phyloP scores from a whole-genome alignment of 1,140 invertebrate genomes.

The Papilio helenus region DNA sequence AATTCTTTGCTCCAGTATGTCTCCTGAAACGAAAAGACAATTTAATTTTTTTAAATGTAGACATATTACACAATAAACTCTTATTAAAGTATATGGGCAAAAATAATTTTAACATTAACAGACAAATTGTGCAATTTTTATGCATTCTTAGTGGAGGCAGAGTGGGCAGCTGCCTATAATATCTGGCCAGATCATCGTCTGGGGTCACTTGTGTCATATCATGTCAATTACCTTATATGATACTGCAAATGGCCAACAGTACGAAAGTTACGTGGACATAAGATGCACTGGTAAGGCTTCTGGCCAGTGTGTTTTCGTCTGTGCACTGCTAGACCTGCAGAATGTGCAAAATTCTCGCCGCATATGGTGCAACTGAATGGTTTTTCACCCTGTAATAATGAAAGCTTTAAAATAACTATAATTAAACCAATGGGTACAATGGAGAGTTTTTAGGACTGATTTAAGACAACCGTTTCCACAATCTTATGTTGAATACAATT shows the following conservation, averaged over 20 bases:
- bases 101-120: no score
- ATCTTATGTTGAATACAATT: no score
- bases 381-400: conserved; percentile 80
- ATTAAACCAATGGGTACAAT: no score
- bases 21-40: conserved; percentile 63
- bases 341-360: conserved; percentile 81
- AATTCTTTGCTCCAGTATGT: conserved; percentile 86
- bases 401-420: not conserved
- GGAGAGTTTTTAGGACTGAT: no score
- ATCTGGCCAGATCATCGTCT: no score
- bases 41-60: not conserved
- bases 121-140: no score
- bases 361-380: conserved; percentile 77
- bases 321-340: conserved; percentile 80
- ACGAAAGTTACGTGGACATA: conserved; percentile 75
- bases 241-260: conserved; percentile 78
- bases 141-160: no score
- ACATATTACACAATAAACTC: no score
- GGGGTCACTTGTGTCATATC: no score
- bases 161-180: no score
- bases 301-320: conserved; percentile 83
- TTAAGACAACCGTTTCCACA: no score
- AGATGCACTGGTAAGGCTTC: conserved; percentile 78
- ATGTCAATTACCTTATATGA: conserved; percentile 78
- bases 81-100: no score